These are phyloP conservation scores for Agrypnus murinus DNA, from an alignment of 2,888 invertebrate species.

Conservation along the genomic window DNA sequence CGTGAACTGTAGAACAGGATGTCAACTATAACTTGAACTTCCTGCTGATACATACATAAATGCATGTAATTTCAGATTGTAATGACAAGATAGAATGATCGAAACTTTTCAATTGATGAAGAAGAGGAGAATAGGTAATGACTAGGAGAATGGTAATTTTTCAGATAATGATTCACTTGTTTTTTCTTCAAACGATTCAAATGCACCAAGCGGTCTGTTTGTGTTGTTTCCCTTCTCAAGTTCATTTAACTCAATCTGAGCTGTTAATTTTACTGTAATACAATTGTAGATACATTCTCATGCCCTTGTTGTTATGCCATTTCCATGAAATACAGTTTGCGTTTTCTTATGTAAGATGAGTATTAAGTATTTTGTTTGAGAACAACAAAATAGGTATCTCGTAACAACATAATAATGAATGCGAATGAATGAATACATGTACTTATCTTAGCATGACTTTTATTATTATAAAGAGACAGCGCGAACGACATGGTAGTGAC, in stretches of 20 bases:
- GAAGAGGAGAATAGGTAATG: not conserved
- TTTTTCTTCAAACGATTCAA: not conserved
- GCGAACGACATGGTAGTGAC: slow-evolving; percentile 13
- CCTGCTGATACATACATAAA: slow-evolving; percentile 33
- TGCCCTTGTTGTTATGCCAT: not conserved
- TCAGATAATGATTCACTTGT: not conserved
- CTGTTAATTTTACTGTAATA: not conserved
- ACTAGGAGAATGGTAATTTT: not conserved
- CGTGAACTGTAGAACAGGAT: slow-evolving; percentile 33
- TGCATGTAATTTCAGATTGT: slow-evolving; percentile 13
- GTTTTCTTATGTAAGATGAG: slow-evolving; percentile 7
- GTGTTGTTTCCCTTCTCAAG: not conserved
- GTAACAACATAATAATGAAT: slow-evolving; percentile 27
- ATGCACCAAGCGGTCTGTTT: not conserved
- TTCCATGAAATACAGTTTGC: slow-evolving; percentile 1
- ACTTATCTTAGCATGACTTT: slow-evolving; percentile 3
- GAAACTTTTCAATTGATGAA: not conserved
- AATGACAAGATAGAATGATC: slow-evolving; percentile 8
- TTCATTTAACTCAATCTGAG: not conserved
- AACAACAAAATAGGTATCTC: slow-evolving; percentile 12
- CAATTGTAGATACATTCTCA: too few relatives aligned
- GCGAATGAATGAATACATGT: not conserved
- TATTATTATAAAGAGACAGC: slow-evolving; percentile 1
- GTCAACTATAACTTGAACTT: slow-evolving; percentile 36
- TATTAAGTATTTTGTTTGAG: slow-evolving; percentile 9